These are phyloP conservation scores for Sakesphorus luctuosus DNA, from an alignment of 2,113 vertebrate genomes.

Conservation along the genomic window DNA sequence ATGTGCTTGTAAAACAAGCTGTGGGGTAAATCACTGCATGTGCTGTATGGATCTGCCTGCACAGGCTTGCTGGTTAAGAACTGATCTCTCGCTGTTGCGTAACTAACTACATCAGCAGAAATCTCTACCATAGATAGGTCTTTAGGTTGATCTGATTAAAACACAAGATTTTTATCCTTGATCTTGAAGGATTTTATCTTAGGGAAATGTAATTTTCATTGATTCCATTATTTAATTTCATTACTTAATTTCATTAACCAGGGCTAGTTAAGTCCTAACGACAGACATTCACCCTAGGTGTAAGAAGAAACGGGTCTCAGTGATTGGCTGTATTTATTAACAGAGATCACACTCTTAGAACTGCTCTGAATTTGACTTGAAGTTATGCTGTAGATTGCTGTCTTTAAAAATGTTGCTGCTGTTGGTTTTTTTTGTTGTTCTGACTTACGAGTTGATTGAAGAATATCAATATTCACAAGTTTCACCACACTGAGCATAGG, in stretches of 20 bases:
- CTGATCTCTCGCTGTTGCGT: not conserved
- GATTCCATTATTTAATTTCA: not conserved
- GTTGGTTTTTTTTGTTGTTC: not conserved
- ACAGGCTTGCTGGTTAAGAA: not conserved
- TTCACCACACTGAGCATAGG: not conserved
- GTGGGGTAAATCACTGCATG: rapidly evolving
- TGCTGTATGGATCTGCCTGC: not conserved
- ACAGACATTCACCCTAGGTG: not conserved
- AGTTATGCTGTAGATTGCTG: not conserved
- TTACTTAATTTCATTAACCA: not conserved
- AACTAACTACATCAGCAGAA: not conserved
- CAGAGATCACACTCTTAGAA: not conserved
- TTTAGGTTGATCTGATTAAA: not conserved
- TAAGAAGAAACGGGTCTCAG: not conserved
- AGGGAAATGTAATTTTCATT: not conserved
- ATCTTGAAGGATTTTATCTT: not conserved
- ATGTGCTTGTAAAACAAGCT: not conserved
- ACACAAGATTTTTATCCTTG: not conserved
- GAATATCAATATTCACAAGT: not conserved
- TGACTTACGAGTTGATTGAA: not conserved
- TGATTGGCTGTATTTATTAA: not conserved
- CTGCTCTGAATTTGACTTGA: not conserved
- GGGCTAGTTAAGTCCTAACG: not conserved
- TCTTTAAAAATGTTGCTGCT: not conserved
- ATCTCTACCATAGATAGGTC: not conserved